Conservation (phyloP, 2,797 vertebrate species). For the Falco peregrinus region DNA sequence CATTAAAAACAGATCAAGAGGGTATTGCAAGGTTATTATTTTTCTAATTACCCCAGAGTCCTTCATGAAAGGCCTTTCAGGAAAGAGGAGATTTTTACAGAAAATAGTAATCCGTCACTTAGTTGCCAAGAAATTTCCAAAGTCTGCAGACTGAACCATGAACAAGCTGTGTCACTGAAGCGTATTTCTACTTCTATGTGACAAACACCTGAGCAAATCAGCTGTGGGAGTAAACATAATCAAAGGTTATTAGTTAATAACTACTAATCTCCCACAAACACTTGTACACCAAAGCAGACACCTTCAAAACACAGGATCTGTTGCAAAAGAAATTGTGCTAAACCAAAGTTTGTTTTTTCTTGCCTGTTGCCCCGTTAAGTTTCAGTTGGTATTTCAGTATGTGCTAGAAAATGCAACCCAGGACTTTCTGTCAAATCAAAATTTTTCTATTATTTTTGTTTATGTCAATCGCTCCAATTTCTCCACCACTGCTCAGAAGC, state of each 20-base stretch:
- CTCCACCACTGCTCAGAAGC: background rate
- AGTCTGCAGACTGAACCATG: slow-evolving; percentile 23
- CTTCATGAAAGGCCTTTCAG: slow-evolving; percentile 44
- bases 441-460: background rate
- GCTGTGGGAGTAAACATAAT: slow-evolving; percentile 56
- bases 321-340: background rate
- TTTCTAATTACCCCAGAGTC: slow-evolving; percentile 61
- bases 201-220: slow-evolving; percentile 58
- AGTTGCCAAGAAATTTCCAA: slow-evolving; percentile 62
- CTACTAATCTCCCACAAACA: slow-evolving; percentile 49
- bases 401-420: background rate
- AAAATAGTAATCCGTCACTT: slow-evolving; percentile 52
- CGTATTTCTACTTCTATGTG: slow-evolving; percentile 34
- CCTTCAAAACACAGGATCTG: background rate
- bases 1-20: slow-evolving; percentile 61
- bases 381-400: background rate
- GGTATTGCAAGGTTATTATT: slow-evolving; percentile 60
- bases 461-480: background rate
- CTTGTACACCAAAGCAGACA: background rate
- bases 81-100: slow-evolving; percentile 38
- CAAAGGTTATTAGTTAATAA: slow-evolving; percentile 65
- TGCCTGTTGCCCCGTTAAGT: background rate
- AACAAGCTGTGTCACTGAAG: slow-evolving; percentile 22
- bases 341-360: background rate
- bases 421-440: background rate